Evolutionary conservation across 2,888 invertebrate species (phyloP).

Genomic region (Drosophila testacea): DNA sequence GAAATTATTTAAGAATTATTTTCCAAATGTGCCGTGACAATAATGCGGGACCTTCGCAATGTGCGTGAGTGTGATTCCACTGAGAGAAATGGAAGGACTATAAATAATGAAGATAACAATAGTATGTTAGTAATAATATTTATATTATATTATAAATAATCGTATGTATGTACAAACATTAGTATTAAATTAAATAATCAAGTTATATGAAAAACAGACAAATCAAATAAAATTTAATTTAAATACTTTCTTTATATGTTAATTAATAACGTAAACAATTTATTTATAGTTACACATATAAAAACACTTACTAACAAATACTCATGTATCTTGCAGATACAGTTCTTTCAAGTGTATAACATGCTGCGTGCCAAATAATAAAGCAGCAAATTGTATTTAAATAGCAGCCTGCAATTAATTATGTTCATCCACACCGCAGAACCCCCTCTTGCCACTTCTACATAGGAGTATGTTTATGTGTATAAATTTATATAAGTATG

Average conservation of each 20-base stretch:
- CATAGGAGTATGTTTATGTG: background rate
- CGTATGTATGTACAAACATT: too few relatives aligned
- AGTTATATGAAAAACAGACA: background rate
- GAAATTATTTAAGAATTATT: constrained; percentile 81
- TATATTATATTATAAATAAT: background rate
- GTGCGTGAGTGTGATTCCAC: constrained; percentile 10
- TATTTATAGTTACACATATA: too few relatives aligned
- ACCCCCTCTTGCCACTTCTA: constrained; percentile 1
- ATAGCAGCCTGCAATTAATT: constrained; percentile 70
- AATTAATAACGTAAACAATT: too few relatives aligned
- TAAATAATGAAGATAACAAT: background rate
- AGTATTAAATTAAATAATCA: background rate
- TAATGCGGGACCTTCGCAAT: constrained; percentile 61
- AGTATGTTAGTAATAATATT: background rate
- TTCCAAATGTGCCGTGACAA: constrained; percentile 76
- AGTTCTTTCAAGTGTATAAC: constrained; percentile 18
- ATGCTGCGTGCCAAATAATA: constrained; percentile 40
- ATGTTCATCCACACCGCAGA: constrained; percentile 47
- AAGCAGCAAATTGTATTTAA: constrained; percentile 63
- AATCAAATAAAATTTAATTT: too few relatives aligned
- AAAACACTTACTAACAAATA: too few relatives aligned
- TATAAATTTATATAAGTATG: constrained; percentile 1
- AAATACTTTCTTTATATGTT: too few relatives aligned
- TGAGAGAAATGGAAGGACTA: constrained; percentile 1
- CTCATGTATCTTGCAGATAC: background rate